Evolutionary conservation across 92 coral and sea anemone species (phyloP), one percentile per base, ranked within the genome.

Genomic region (Palythoa grandis): DNA sequence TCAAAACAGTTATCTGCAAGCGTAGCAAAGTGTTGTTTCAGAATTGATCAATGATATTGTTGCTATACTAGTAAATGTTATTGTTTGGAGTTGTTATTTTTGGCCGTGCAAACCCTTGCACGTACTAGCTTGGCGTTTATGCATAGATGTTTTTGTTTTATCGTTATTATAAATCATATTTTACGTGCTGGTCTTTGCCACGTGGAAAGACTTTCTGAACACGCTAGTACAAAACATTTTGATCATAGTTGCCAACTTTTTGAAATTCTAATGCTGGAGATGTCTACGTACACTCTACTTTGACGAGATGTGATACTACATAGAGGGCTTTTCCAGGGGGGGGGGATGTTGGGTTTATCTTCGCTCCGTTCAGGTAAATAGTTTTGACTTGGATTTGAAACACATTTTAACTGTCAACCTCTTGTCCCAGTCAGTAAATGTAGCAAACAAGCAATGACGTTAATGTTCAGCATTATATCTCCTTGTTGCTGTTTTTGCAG

Each of bases 211-310:
- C 19, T 5, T 11, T 5, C 7, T 3, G 3, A 15, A 58, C 15
- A 19, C 13, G 66, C 20, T 58, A 13, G 66, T 58, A 58, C 66
- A 58, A 58, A 19, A 20, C 11, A 1, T 58, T 58, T 57, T 57
- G 65, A 57, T 57, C n/a, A n/a, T n/a, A n/a, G n/a, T n/a, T n/a
- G n/a, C n/a, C 72, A 68, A 68, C 35, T 68, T 68, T 68, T 68
- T 19, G 72, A 68, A 79, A 57, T 57, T 57, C 13, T 57, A 57
- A 57, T 57, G 63, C 63, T 57, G 63, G 63, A 57, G 63, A 57
- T 50, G 25, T 79, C 75, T 79, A 79, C 84, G 84, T 52, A 79
- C 84, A 79, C 84, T 79, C 74, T 79, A 79, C 84, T 79, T 79
- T 79, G 84, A 79, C 76, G 84, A 79, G 84, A 79, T 79, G 72